A percentile compares a stretch with the other conserved stretches of the same genome.
phyloP scores from a whole-genome alignment of 2,113 vertebrate genomes.

The Megaleporinus macrocephalus region DNA sequence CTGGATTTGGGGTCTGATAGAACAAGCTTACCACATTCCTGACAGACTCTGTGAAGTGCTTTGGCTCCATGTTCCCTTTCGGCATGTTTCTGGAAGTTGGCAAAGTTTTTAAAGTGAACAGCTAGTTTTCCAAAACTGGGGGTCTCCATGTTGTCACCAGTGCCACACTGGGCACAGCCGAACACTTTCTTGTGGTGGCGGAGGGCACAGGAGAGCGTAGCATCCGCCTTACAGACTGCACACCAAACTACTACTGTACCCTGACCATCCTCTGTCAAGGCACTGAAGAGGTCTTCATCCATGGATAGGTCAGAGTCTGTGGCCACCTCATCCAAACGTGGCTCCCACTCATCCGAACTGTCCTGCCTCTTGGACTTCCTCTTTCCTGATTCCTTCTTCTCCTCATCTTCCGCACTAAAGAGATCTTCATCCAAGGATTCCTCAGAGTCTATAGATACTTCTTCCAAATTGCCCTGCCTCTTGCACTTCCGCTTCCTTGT shows the following conservation, averaged over 20 bases:
- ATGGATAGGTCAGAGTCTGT: constrained; percentile 11
- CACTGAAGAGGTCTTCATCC: not conserved
- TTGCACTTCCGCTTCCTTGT: too few relatives aligned
- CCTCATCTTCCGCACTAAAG: too few relatives aligned
- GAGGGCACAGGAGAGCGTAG: constrained; percentile 27
- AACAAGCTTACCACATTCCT: constrained; percentile 16
- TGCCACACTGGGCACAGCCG: constrained; percentile 12
- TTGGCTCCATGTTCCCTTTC: constrained; percentile 28
- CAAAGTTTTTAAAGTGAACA: not conserved
- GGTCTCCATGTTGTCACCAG: not conserved
- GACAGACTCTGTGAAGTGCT: not conserved
- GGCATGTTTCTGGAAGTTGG: constrained; percentile 26
- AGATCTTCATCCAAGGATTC: too few relatives aligned
- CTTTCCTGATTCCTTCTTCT: not conserved
- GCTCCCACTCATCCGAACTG: not conserved
- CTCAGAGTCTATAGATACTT: too few relatives aligned
- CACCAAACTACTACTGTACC: constrained; percentile 21
- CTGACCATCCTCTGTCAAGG: not conserved
- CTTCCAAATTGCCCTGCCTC: too few relatives aligned
- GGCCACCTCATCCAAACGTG: not conserved
- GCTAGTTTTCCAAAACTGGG: not conserved
- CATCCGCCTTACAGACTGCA: not conserved
- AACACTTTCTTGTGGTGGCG: constrained; percentile 21
- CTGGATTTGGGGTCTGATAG: not conserved
- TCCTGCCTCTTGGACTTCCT: not conserved